phyloP scores from a whole-genome alignment of 2,113 vertebrate species.

The Rattus rattus region DNA sequence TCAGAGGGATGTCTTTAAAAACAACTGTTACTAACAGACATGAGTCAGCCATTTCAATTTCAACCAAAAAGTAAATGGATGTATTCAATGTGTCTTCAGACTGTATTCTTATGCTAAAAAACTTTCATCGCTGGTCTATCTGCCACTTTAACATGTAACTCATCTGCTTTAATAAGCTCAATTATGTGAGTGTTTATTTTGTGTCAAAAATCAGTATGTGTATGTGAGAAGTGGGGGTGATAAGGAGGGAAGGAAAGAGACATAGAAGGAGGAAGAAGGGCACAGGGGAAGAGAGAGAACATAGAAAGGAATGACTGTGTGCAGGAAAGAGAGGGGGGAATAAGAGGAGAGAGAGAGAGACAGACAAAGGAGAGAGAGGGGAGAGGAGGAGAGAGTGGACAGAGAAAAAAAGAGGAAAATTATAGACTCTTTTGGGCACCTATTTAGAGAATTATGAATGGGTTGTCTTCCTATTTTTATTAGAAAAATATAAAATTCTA shows the following conservation, averaged over 20 bases:
- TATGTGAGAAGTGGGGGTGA: neutral
- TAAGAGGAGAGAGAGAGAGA: rapidly evolving
- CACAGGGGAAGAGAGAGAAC: neutral
- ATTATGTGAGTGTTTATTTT: neutral
- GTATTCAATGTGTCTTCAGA: neutral
- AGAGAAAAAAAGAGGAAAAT: no score
- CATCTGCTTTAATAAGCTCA: neutral
- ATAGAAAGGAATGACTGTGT: no score
- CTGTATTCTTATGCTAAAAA: neutral
- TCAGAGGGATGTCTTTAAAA: neutral
- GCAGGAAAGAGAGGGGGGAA: rapidly evolving
- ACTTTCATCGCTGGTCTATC: neutral
- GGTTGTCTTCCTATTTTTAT: neutral
- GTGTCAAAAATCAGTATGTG: neutral
- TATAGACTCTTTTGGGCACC: neutral
- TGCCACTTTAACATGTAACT: constrained; percentile 17
- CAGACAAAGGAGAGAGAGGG: neutral
- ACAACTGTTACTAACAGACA: neutral
- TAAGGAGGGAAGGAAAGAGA: neutral
- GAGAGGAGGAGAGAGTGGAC: neutral
- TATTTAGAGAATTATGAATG: neutral
- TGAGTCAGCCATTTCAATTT: neutral
- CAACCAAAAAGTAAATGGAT: neutral
- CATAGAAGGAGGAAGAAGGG: neutral
- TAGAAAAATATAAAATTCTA: constrained; percentile 12